Evolutionary conservation across 2,797 vertebrate genomes (phyloP).

Genomic region (Adrianichthys oophorus): DNA sequence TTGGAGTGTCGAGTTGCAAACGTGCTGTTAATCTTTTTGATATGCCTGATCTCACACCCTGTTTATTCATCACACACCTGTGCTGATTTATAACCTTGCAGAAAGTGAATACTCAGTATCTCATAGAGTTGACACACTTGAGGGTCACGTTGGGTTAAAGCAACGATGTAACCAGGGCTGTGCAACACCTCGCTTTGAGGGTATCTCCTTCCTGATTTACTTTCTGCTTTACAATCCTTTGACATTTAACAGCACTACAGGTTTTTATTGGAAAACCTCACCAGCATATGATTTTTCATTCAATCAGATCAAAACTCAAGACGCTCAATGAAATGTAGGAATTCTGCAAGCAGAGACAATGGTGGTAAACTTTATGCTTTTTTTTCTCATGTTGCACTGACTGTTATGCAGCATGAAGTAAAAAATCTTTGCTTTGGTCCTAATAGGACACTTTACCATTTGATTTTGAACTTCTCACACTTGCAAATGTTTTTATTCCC

Average conservation of each 20-base stretch:
- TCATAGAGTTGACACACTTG: slow-evolving; percentile 19
- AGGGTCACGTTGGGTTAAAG: slow-evolving; percentile 45
- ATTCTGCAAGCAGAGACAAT: too few relatives aligned
- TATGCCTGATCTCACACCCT: slow-evolving; percentile 48
- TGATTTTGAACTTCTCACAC: too few relatives aligned
- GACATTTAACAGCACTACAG: slow-evolving; percentile 50
- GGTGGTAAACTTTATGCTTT: too few relatives aligned
- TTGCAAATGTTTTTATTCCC: too few relatives aligned
- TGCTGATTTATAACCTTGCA: slow-evolving; percentile 42
- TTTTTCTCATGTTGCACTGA: too few relatives aligned
- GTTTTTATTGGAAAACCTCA: slow-evolving; percentile 44
- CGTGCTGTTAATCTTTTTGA: slow-evolving; percentile 53
- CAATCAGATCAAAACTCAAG: slow-evolving; percentile 32
- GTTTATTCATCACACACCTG: slow-evolving; percentile 52
- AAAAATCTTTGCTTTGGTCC: too few relatives aligned
- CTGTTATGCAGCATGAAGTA: too few relatives aligned
- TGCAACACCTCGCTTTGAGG: slow-evolving; percentile 21
- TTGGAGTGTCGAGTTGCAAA: slow-evolving; percentile 31
- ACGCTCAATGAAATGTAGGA: slow-evolving; percentile 41
- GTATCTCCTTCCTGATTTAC: slow-evolving; percentile 64
- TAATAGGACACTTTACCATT: too few relatives aligned
- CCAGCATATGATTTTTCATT: slow-evolving; percentile 54
- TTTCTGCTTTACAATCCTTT: slow-evolving; percentile 43
- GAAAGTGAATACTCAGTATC: slow-evolving; percentile 44
- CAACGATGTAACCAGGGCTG: slow-evolving; percentile 54